phyloP scores from a whole-genome alignment of 2,113 vertebrate species.

The Brienomyrus brachyistius region DNA sequence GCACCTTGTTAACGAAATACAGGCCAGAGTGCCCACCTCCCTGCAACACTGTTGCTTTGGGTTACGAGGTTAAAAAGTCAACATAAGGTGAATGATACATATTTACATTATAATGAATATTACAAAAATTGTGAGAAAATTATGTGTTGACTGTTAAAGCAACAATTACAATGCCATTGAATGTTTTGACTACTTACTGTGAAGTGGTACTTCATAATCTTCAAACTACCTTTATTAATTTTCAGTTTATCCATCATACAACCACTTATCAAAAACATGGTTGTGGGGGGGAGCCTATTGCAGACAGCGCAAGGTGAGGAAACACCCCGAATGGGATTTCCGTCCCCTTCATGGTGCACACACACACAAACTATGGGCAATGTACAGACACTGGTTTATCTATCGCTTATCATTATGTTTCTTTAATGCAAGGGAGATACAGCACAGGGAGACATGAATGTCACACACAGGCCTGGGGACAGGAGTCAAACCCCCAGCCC shows the following conservation, averaged over 20 bases:
- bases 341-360: background rate
- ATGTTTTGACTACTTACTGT: background rate
- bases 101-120: background rate
- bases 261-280: background rate
- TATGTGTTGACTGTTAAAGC: background rate
- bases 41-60: background rate
- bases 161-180: background rate
- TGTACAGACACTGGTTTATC: background rate
- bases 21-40: background rate
- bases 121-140: background rate
- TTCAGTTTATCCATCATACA: background rate
- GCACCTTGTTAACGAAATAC: background rate
- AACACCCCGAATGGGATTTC: background rate
- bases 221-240: background rate
- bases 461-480: background rate
- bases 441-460: background rate
- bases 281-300: background rate
- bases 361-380: background rate
- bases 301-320: background rate
- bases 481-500: background rate
- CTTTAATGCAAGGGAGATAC: background rate
- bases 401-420: background rate
- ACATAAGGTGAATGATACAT: background rate
- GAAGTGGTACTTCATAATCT: background rate
- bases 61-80: background rate